Percentiles rank a stretch among this genome's conserved stretches.
Evolutionary conservation across 2,888 invertebrate genomes (phyloP).

Genomic region (Flabesymbios commensalis): DNA sequence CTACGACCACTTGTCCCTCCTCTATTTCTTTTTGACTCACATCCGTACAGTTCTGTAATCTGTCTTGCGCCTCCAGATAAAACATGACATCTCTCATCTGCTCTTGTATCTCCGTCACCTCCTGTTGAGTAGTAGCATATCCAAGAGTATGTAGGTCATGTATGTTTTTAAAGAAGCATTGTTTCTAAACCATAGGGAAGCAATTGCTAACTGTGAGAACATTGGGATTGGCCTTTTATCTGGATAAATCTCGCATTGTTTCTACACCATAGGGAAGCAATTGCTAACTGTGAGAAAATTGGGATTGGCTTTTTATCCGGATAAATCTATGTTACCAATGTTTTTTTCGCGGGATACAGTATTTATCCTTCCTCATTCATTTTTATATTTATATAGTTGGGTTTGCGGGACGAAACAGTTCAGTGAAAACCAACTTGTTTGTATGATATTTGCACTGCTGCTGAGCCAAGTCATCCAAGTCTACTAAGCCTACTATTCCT

Average conservation of each 20-base stretch:
- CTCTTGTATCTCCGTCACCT: conserved; percentile 84
- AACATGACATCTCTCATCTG: conserved; percentile 97
- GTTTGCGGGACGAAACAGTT: too few species aligned
- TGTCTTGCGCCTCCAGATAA: conserved; percentile 84
- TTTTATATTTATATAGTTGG: too few species aligned
- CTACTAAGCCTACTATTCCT: too few species aligned
- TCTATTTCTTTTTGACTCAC: conserved; percentile 56
- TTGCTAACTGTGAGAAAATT: conserved; percentile 1
- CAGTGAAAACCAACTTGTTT: too few species aligned
- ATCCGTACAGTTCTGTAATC: conserved; percentile 47
- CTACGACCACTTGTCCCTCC: conserved; percentile 69
- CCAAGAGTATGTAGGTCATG: too few species aligned
- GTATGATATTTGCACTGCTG: too few species aligned
- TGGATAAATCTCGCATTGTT: background rate
- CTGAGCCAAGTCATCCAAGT: too few species aligned
- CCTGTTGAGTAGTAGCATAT: conserved; percentile 44
- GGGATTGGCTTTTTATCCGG: too few species aligned
- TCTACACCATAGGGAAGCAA: background rate
- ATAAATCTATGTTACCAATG: too few species aligned
- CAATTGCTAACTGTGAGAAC: conserved; percentile 1
- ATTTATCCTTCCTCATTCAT: too few species aligned
- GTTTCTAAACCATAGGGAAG: background rate
- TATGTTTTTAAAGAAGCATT: background rate
- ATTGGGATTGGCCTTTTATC: too few species aligned
- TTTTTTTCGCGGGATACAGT: too few species aligned